These are phyloP conservation scores for Eublepharis macularius DNA, from an alignment of 2,113 vertebrate species.

Conservation along the genomic window DNA sequence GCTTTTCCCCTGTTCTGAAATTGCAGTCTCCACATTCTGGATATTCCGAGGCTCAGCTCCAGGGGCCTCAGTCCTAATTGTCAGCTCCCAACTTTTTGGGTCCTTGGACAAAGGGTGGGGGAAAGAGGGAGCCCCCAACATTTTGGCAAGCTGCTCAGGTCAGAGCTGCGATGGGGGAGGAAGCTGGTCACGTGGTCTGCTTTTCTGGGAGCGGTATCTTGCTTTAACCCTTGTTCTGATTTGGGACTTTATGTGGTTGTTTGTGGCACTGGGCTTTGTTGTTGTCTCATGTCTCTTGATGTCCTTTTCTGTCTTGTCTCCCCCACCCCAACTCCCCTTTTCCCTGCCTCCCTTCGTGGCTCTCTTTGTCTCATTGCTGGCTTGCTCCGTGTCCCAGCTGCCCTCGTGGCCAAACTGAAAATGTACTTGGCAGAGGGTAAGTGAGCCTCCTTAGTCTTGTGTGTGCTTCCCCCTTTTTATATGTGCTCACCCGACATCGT, in stretches of 20 bases:
- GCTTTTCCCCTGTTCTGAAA: too few species aligned
- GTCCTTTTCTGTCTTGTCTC: constrained; percentile 59
- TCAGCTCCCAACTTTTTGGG: too few species aligned
- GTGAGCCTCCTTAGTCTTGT: constrained; percentile 62
- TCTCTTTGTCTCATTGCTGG: constrained; percentile 63
- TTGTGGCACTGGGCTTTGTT: constrained; percentile 8
- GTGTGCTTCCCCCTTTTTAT: constrained; percentile 29
- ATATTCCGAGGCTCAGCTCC: too few species aligned
- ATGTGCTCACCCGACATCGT: neutral
- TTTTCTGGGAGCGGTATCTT: neutral
- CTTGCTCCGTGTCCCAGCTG: constrained; percentile 64
- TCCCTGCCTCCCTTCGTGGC: constrained; percentile 22
- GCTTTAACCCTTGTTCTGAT: neutral
- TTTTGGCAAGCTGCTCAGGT: too few species aligned
- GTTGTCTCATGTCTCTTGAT: constrained; percentile 50
- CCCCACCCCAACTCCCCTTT: constrained; percentile 14
- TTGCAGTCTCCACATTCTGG: too few species aligned
- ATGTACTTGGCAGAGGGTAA: constrained; percentile 77
- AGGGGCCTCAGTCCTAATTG: too few species aligned
- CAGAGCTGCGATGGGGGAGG: too few species aligned
- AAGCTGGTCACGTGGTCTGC: neutral
- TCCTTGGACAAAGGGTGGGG: too few species aligned
- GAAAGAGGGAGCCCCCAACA: too few species aligned
- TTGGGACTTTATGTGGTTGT: neutral
- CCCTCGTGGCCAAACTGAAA: constrained; percentile 81